Evolutionary conservation across 2,797 vertebrate genomes (phyloP), one percentile per base, ranked within the genome.

Genomic region (Champsocephalus gunnari): DNA sequence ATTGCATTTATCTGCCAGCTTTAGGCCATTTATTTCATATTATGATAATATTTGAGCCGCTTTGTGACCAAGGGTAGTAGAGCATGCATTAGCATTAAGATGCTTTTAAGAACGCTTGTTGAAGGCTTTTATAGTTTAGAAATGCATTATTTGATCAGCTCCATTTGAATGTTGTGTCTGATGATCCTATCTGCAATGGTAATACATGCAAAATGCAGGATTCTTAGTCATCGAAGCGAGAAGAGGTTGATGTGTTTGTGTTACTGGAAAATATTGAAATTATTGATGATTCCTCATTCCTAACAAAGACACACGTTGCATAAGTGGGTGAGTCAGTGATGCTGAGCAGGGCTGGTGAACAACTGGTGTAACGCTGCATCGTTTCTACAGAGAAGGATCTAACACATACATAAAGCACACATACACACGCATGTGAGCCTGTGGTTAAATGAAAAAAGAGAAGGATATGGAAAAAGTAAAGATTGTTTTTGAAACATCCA

Each of bases 321-420:
- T 71, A 88, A 83, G 70, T 8, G 28, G 66, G 1, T 54, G 85
- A 88, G 60, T 90, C 84, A 88, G 57, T 65, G 68, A 55, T 50
- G 56, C 48, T 69, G 66, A 77, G 57, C 45, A 32, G 53, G 16
- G 44, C n/a, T 61, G 38, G 43, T 82, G 83, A 88, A 79, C 79
- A 79, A 81, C 57, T 1, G 50, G n/a, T 16, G 34, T 62, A 60
- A 50, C 60, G 41, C 61, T n/a, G 6, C 34, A 53, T 49, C 56
- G 60, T 53, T 70, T 72, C 54, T n/a, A 54, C 76, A 13, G 24
- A 19, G 32, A 66, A 53, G 0, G 12, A 1, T 4, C 16, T 66
- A 21, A 56, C 75, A 56, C 75, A 79, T 65, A 50, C 9, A 71
- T 50, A 12, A 53, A 50, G 16, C 32, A 24, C 65, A 14, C 66